Conservation (phyloP, 2,113 vertebrate genomes). For the Microcebus ravelobensis region DNA sequence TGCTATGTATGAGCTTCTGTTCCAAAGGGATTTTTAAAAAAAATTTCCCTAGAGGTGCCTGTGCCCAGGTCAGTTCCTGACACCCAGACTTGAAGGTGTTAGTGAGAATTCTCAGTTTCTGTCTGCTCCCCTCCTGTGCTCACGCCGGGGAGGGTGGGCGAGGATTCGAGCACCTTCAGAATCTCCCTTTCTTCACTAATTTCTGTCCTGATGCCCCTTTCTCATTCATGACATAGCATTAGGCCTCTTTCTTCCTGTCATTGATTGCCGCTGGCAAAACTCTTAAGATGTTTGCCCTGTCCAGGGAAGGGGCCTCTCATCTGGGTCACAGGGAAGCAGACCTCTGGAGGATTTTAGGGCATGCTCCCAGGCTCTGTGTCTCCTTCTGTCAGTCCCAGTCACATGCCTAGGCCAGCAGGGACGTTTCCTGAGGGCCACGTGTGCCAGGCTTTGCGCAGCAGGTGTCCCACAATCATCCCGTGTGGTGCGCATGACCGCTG, state of each 20-base stretch:
- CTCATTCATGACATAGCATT: too few relatives aligned
- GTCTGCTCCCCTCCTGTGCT: background rate
- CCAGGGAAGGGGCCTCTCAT: background rate
- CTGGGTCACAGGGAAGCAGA: background rate
- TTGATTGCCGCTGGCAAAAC: background rate
- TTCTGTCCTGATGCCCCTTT: background rate
- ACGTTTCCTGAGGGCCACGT: background rate
- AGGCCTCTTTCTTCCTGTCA: background rate
- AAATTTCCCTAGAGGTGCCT: background rate
- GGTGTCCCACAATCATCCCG: rapidly evolving
- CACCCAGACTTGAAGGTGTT: background rate
- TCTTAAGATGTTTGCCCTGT: background rate
- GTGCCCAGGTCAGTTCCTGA: background rate
- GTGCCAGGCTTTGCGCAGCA: rapidly evolving
- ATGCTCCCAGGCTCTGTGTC: background rate
- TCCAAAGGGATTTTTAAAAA: background rate
- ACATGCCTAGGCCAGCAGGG: background rate
- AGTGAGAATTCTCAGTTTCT: background rate
- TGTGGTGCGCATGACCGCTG: too few relatives aligned
- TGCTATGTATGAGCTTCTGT: background rate
- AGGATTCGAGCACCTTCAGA: too few relatives aligned
- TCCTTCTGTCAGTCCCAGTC: background rate
- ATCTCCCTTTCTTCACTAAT: background rate
- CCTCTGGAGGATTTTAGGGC: background rate
- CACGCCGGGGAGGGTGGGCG: rapidly evolving